A percentile compares a stretch with the other conserved stretches of the same genome.
These are phyloP conservation scores for Aldabrachelys gigantea DNA, from an alignment of 2,113 vertebrate genomes.

Conservation along the genomic window DNA sequence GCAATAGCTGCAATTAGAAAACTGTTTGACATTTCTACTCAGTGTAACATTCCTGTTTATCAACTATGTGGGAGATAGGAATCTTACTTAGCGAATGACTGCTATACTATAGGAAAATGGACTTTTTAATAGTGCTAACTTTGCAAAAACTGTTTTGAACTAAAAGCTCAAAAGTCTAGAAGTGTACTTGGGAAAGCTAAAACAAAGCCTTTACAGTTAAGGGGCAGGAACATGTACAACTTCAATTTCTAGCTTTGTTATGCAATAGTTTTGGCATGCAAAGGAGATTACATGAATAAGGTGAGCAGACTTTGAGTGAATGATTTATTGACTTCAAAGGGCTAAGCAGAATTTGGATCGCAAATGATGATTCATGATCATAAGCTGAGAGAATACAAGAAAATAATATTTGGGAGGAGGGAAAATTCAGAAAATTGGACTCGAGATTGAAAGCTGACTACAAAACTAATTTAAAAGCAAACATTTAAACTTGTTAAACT, in stretches of 20 bases:
- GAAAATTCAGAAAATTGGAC: background rate
- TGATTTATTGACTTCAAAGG: background rate
- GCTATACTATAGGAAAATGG: background rate
- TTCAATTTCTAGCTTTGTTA: background rate
- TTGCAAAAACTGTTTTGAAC: background rate
- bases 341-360: background rate
- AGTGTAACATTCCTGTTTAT: background rate
- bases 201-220: background rate
- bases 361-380: background rate
- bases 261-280: background rate
- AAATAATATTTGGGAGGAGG: fast-evolving
- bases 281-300: fast-evolving
- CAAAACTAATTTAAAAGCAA: background rate
- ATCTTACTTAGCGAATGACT: background rate
- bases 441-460: background rate
- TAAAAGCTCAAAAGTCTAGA: background rate
- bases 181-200: background rate
- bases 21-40: background rate
- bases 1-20: background rate
- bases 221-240: background rate
- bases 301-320: background rate
- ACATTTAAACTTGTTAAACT: background rate
- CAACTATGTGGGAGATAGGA: background rate
- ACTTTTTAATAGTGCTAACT: background rate
- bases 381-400: background rate